Base-by-base conservation (phyloP, 2,888 invertebrate species). In the Diaprepes abbreviatus region DNA sequence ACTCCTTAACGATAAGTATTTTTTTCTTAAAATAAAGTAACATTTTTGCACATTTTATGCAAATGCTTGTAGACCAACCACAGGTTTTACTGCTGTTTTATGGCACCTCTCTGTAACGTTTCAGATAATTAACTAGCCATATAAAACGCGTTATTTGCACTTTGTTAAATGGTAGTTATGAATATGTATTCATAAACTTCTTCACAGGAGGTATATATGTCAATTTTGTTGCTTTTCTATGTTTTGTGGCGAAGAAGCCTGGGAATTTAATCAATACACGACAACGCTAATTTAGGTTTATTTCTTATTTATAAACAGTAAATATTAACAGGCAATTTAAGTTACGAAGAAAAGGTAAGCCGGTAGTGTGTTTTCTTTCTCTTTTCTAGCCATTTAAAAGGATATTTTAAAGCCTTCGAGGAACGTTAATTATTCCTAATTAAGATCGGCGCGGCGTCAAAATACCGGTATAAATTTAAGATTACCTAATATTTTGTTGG, bases 81-180 rank as follows among this genome's bases (percentile, higher is more conserved):
- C 59, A 5, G 66, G 9, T 66, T 66, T 66, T 66, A 66, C 52
- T 10, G 55, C 65, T n/a, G 35, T 66, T 66, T 66, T 66, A 66
- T 45, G 43, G 65, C 48, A 38, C 58, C 17, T 19, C 65, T 66
- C 31, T 52, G 38, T 45, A 59, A 21, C 40, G 38, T 59, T 50
- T 31, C 43, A 33, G 31, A 60, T 77, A 78, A 76, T 78, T 77
- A 78, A 78, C 74, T 73, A 73, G 70, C 75, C 72, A 75, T 78
- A 76, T 76, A 75, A 76, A 76, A 76, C 76, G 70, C 76, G 71
- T 76, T 76, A 76, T 76, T 75, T 76, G 76, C 76, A 77, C 76
- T 75, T 72, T 76, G 74, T 62, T 60, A 65, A 65, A 52, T 43
- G 38, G 10, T 43, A 38, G 59, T 59, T 66, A 66, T 66, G 50